Evolutionary conservation across 2,888 invertebrate genomes (phyloP).

Genomic region (Andrena hattorfiana): DNA sequence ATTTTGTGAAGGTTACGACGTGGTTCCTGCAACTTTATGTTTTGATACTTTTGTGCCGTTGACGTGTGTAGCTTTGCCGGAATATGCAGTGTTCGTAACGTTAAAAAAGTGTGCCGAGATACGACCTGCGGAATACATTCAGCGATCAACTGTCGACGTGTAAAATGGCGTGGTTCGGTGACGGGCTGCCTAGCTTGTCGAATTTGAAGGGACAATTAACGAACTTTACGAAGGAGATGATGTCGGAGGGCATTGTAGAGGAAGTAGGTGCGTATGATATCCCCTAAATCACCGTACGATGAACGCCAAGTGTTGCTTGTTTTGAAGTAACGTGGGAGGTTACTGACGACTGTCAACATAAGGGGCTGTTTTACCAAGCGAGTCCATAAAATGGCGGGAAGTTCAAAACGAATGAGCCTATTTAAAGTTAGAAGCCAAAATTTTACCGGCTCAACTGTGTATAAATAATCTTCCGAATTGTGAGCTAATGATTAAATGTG

Average conservation of each 20-base stretch:
- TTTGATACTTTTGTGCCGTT: slow-evolving; percentile 62
- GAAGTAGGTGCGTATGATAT: slow-evolving; percentile 85
- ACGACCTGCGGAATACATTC: slow-evolving; percentile 35
- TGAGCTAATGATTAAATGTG: neutral
- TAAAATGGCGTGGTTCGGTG: slow-evolving; percentile 85
- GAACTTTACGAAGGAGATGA: slow-evolving; percentile 95
- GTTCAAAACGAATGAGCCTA: slow-evolving; percentile 20
- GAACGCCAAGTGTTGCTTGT: slow-evolving; percentile 13
- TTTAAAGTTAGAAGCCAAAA: neutral
- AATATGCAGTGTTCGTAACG: slow-evolving; percentile 57
- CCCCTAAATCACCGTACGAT: neutral
- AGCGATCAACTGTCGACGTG: slow-evolving; percentile 75
- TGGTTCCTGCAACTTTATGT: slow-evolving; percentile 67
- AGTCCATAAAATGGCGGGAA: slow-evolving; percentile 48
- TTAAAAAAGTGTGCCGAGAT: slow-evolving; percentile 32
- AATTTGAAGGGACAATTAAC: slow-evolving; percentile 95
- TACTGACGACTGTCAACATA: slow-evolving; percentile 82
- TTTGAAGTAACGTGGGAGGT: slow-evolving; percentile 58
- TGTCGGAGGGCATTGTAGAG: slow-evolving; percentile 90
- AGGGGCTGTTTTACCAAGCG: slow-evolving; percentile 77
- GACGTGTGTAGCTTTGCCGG: slow-evolving; percentile 37
- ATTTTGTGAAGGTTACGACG: slow-evolving; percentile 67
- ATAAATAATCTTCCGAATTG: neutral
- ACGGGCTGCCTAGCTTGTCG: slow-evolving; percentile 82
- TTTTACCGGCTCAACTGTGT: too few relatives aligned